phyloP scores from a whole-genome alignment of 2,888 invertebrate genomes.

The Drosophila diplacantha region DNA sequence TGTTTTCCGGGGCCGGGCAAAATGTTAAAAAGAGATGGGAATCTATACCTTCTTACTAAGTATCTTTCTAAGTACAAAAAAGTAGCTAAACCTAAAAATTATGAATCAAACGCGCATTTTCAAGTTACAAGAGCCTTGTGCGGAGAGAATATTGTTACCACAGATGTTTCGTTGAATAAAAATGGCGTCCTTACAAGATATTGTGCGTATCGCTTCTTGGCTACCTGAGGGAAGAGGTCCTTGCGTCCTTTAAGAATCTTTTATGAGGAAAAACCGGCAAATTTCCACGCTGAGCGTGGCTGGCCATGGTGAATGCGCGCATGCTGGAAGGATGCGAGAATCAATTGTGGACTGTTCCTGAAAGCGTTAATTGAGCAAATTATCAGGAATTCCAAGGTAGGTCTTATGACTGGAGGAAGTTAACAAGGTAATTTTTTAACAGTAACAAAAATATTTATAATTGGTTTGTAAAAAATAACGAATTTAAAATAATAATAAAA shows the following conservation, averaged over 20 bases:
- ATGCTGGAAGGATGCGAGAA: not conserved
- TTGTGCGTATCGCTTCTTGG: not conserved
- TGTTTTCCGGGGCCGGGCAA: slow-evolving; percentile 8
- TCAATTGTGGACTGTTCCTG: not conserved
- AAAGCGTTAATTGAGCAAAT: not conserved
- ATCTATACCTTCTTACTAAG: slow-evolving; percentile 8
- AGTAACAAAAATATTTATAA: not conserved
- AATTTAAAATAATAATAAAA: not conserved
- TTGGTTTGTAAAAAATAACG: not conserved
- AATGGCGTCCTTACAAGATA: slow-evolving; percentile 50
- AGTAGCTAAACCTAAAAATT: slow-evolving; percentile 14
- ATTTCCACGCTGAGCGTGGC: not conserved
- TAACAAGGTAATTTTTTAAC: not conserved
- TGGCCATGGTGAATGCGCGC: too few relatives aligned
- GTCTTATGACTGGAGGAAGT: too few relatives aligned
- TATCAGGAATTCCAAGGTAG: not conserved
- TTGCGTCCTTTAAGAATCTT: not conserved
- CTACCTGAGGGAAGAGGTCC: slow-evolving; percentile 23
- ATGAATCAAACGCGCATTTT: slow-evolving; percentile 34
- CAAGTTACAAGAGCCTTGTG: slow-evolving; percentile 12
- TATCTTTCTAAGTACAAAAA: slow-evolving; percentile 26
- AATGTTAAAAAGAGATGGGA: slow-evolving; percentile 18
- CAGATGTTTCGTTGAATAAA: slow-evolving; percentile 52
- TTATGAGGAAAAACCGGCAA: not conserved
- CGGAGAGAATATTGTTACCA: slow-evolving; percentile 32